A percentile compares a stretch with the other conserved stretches of the same genome.
Conservation (phyloP, 2,888 invertebrate species). For the Rotaria sp. region DNA sequence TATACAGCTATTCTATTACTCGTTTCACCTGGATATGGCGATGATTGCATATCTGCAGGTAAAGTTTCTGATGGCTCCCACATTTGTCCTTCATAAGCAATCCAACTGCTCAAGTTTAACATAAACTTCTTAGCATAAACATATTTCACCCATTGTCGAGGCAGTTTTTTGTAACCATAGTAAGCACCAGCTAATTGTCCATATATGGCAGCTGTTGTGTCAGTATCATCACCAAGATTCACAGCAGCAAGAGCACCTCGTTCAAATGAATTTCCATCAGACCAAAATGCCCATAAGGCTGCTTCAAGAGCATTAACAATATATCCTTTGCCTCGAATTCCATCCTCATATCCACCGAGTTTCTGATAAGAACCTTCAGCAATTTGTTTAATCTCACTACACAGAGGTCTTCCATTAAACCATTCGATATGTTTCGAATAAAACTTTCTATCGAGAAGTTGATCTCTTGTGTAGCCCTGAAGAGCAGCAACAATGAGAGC, state of each 20-base stretch:
- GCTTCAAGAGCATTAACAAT: background rate
- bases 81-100: background rate
- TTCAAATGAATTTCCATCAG: background rate
- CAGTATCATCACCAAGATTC: constrained; percentile 8
- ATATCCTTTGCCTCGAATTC: background rate
- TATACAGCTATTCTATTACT: too few relatives aligned
- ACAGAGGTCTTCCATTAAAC: background rate
- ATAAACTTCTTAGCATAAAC: background rate
- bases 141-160: background rate
- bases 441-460: background rate
- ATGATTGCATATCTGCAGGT: background rate
- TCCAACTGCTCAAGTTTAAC: background rate
- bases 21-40: too few relatives aligned
- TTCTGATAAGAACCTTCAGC: background rate
- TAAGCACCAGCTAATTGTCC: background rate
- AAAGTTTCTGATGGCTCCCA: background rate
- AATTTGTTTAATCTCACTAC: background rate
- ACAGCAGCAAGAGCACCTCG: background rate
- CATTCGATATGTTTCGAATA: background rate
- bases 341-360: background rate
- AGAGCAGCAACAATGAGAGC: background rate
- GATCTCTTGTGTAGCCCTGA: background rate
- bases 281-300: constrained; percentile 4
- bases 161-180: background rate
- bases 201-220: background rate